Percentiles rank a stretch among this genome's conserved stretches.
Conservation (phyloP, 2,113 vertebrate species). For the Lampris incognitus region DNA sequence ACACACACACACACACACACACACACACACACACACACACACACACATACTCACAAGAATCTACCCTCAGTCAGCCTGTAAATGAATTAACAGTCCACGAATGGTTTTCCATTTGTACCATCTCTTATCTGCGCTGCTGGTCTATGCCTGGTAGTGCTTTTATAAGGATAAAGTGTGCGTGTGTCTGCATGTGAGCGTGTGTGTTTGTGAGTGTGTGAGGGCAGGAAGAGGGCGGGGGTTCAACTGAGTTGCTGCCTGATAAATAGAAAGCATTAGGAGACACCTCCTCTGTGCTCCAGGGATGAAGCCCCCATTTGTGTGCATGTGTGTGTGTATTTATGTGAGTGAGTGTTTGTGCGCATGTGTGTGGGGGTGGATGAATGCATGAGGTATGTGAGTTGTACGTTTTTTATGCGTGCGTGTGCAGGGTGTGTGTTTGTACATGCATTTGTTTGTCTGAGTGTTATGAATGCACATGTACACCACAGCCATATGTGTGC, state of each 20-base stretch:
- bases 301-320: conserved; percentile 37
- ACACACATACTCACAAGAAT: conserved; percentile 28
- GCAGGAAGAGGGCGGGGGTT: conserved; percentile 17
- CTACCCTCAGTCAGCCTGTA: conserved; percentile 67
- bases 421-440: not conserved
- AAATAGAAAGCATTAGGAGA: conserved; percentile 70
- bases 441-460: not conserved
- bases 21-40: conserved; percentile 12
- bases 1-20: conserved; percentile 15
- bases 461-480: conserved; percentile 10
- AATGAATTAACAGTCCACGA: conserved; percentile 84
- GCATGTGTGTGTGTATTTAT: conserved; percentile 27
- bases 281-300: conserved; percentile 59
- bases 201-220: conserved; percentile 12
- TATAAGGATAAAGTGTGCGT: conserved; percentile 66
- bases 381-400: not conserved
- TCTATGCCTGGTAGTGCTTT: conserved; percentile 81
- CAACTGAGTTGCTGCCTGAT: conserved; percentile 68
- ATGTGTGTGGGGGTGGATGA: not conserved
- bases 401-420: not conserved
- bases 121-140: conserved; percentile 82
- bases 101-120: conserved; percentile 80
- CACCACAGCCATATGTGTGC: not conserved
- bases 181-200: conserved; percentile 26
- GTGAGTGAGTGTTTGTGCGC: conserved; percentile 23